These are phyloP conservation scores for Ascaphus truei DNA, from an alignment of 2,113 vertebrate species.

Conservation along the genomic window DNA sequence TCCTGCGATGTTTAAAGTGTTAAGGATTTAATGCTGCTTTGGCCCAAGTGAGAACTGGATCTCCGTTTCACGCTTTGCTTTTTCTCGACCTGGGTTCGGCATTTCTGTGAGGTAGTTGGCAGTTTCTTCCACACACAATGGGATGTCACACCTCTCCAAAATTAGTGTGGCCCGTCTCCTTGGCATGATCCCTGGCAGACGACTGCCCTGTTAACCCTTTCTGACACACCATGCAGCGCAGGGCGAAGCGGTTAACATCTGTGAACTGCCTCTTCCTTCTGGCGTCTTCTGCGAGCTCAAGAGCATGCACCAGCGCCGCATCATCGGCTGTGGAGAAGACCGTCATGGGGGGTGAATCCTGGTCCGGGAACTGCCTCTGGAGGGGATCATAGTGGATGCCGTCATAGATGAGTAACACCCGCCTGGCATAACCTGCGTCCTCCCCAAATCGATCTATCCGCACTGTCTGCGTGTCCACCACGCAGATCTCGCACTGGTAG, in stretches of 20 bases:
- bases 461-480: constrained; percentile 94
- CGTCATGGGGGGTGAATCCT: constrained; percentile 82
- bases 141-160: constrained; percentile 88
- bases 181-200: constrained; percentile 91
- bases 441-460: constrained; percentile 94
- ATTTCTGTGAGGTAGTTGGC: constrained; percentile 80
- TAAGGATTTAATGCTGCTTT: neutral
- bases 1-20: neutral
- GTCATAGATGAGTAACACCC: constrained; percentile 92
- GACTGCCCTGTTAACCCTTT: constrained; percentile 89
- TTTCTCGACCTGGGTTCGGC: neutral
- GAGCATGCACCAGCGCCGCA: constrained; percentile 82
- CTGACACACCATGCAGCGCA: constrained; percentile 96
- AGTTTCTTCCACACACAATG: constrained; percentile 35
- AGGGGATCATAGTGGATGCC: constrained; percentile 96
- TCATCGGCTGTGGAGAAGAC: constrained; percentile 87
- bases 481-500: constrained; percentile 95
- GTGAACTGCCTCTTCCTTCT: constrained; percentile 90
- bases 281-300: constrained; percentile 92
- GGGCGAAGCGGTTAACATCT: constrained; percentile 84
- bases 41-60: neutral
- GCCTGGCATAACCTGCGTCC: constrained; percentile 82
- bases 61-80: neutral
- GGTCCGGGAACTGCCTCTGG: constrained; percentile 67
- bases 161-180: constrained; percentile 92